Evolutionary conservation across 2,797 vertebrate species (phyloP), one percentile per base, ranked within the genome.

Genomic region (Enteromius paludinosus): DNA sequence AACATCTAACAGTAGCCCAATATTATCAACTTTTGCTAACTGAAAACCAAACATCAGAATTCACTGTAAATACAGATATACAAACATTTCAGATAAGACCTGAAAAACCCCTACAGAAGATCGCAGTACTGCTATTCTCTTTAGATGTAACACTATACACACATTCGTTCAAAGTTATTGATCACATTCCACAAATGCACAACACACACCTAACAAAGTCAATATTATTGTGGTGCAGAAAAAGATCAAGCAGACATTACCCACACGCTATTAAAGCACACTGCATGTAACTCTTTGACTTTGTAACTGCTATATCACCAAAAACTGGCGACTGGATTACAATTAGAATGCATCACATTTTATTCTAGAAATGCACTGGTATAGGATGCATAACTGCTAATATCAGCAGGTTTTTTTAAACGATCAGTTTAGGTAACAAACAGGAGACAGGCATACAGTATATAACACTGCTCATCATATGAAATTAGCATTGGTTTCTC

Each of bases 71-170:
- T 28, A 41, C 28, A 12, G 70, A 65, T 18, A 65, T 35, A 38
- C 35, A 65, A 65, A 65, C 35, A 54, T 69, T 68, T 45, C 23
- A 69, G 38, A 69, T 25, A 7, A 45, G 23, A 70, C 25, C 14
- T 73, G 47, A 38, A 47, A 54, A 14, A 54, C 47, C 8, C 45
- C 23, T 18, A n/a, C 2, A 73, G 10, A 47, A 17, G 1, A 30
- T 15, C 11, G 23, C 30, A 38, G 49, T 23, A 73, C 49, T 35
- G 11, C 47, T 73, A 73, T 73, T 73, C 71, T 73, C 47, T 73
- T 54, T 30, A 35, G 6, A 54, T 23, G 12, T 35, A n/a, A 54
- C 70, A 12, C 18, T 20, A 33, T 11, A 33, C 45, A 33, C 68
- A 28, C 43, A 49, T 30, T 62, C 3, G 2, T 62, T 28, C 18